These are phyloP conservation scores for Pangasianodon gigas DNA, from an alignment of 2,113 vertebrate species.

Conservation along the genomic window DNA sequence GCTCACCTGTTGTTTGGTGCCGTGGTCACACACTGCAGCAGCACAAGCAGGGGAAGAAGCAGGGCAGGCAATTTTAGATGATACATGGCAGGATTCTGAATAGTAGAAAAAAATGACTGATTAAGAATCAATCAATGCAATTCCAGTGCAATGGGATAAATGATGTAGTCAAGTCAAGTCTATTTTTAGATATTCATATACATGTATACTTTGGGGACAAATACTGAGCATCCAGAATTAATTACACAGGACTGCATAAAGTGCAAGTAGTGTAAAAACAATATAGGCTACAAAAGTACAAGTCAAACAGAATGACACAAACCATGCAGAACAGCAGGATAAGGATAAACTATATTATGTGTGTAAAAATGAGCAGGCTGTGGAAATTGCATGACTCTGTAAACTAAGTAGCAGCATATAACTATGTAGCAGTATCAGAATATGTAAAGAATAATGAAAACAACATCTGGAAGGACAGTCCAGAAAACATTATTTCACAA, in stretches of 20 bases:
- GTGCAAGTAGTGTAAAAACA: background rate
- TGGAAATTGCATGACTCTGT: background rate
- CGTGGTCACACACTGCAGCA: slow-evolving; percentile 74
- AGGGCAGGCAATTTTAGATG: slow-evolving; percentile 73
- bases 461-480: background rate
- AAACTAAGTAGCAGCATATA: background rate
- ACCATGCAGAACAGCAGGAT: background rate
- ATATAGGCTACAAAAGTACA: background rate
- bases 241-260: background rate
- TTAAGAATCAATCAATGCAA: background rate
- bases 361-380: background rate
- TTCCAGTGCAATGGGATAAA: background rate
- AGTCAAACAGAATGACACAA: background rate
- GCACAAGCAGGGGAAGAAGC: slow-evolving; percentile 74
- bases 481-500: background rate
- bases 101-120: background rate
- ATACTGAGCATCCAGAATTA: background rate
- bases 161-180: background rate
- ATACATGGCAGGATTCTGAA: slow-evolving; percentile 69
- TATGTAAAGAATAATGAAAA: background rate
- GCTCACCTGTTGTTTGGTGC: slow-evolving; percentile 81
- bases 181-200: background rate
- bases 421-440: background rate
- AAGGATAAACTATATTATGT: background rate
- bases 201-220: background rate